Percentiles rank a stretch among this genome's conserved stretches.
Evolutionary conservation across 2,797 vertebrate genomes (phyloP).

Genomic region (Hybognathus amarus): DNA sequence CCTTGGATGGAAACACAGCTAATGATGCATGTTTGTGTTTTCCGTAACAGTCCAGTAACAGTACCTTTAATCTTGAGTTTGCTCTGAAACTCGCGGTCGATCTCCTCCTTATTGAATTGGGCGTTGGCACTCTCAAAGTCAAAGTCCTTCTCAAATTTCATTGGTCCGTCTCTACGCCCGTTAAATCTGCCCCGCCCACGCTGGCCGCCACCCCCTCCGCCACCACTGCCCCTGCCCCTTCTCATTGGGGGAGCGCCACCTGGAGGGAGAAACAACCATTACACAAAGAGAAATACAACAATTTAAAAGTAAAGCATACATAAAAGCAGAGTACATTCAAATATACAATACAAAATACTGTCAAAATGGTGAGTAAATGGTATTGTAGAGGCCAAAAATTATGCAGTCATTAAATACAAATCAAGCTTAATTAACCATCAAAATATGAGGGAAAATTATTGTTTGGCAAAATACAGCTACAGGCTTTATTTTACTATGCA

Average conservation of each 20-base stretch:
- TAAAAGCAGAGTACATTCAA: too few species aligned
- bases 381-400: too few species aligned
- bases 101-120: slow-evolving; percentile 98
- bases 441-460: too few species aligned
- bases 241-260: slow-evolving; percentile 78
- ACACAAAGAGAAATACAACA: neutral
- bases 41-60: accelerated
- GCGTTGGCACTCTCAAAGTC: slow-evolving; percentile 98
- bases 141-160: slow-evolving; percentile 99
- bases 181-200: slow-evolving; percentile 91
- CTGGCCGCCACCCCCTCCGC: slow-evolving; percentile 73
- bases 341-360: too few species aligned
- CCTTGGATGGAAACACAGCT: too few species aligned
- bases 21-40: neutral
- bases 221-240: slow-evolving; percentile 84
- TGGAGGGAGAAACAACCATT: slow-evolving; percentile 24
- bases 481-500: too few species aligned
- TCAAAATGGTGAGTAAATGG: too few species aligned
- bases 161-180: slow-evolving; percentile 88
- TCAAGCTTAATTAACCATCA: too few species aligned
- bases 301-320: too few species aligned
- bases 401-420: too few species aligned
- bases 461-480: neutral
- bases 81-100: slow-evolving; percentile 96
- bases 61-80: slow-evolving; percentile 97